Base-by-base conservation (phyloP, 2,888 invertebrate species). In the Horisme vitalbata region DNA sequence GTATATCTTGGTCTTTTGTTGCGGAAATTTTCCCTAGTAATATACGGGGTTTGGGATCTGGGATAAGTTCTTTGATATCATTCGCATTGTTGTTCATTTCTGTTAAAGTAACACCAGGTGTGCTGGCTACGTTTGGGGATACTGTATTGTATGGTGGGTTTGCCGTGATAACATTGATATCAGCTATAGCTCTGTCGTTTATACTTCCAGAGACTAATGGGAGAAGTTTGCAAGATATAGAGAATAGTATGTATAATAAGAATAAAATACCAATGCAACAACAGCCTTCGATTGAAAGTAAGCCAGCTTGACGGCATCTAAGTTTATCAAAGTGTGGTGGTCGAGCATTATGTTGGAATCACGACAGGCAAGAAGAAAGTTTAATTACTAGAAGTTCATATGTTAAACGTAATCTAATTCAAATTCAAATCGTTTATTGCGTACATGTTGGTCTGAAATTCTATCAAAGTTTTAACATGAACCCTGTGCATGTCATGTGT, bases 151-250 rank as follows among this genome's bases (percentile, higher is more conserved):
- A 71, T 45, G 55, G 50, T 2, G 41, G 50, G 9, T 79, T 66
- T 59, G 75, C 71, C 3, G 30, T 51, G 5, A 34, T 68, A 0
- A 71, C 72, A 0, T 43, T 70, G 2, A 8, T 71, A 13, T 52
- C 64, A 20, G 59, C 64, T 10, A 11, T 70, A 8, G 28, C 61
- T 3, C 48, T 81, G 24, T 53, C 51, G 34, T 76, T 73, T 49
- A 52, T 72, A 12, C 49, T 81, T 35, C 79, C 79, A 4, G 79
- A 81, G 32, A 81, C 81, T 0, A 68, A 68, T 55, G 91, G 61
- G 91, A 95, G 72, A 93, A 96, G 83, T 91, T 95, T 69, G 80
- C 92, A 71, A 92, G 94, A 39, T 84, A 95, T 60, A 91, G 94
- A 71, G 93, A 63, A 80, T 52, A 57, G 51, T 30, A 60, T 75